Percentiles rank a stretch among this genome's conserved stretches.
Evolutionary conservation across 2,113 vertebrate species (phyloP).

Genomic region (Pantherophis guttatus): DNA sequence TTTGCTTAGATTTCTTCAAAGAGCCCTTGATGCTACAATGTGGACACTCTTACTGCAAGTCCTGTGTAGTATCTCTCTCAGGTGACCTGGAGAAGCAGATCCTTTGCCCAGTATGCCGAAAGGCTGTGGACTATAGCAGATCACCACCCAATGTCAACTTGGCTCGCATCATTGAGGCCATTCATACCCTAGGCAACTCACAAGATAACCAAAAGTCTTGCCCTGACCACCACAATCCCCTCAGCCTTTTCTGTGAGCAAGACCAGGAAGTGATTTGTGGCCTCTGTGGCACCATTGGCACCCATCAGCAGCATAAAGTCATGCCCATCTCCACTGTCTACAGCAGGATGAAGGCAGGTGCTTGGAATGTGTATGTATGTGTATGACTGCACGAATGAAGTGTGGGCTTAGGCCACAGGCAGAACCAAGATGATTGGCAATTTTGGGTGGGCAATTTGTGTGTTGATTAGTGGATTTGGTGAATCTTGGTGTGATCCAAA

Average conservation of each 20-base stretch:
- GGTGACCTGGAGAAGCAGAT: conserved; percentile 61
- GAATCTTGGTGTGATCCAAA: neutral
- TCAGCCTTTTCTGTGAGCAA: conserved; percentile 84
- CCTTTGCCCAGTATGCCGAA: conserved; percentile 77
- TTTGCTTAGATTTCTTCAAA: conserved; percentile 80
- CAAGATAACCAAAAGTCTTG: conserved; percentile 63
- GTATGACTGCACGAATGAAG: neutral
- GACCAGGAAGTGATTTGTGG: conserved; percentile 81
- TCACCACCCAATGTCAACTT: conserved; percentile 73
- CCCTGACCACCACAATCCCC: conserved; percentile 73
- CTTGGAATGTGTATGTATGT: accelerated
- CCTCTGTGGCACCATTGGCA: conserved; percentile 80
- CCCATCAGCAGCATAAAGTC: conserved; percentile 76
- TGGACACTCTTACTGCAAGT: conserved; percentile 78
- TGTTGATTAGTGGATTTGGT: neutral
- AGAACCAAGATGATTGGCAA: neutral
- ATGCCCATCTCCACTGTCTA: conserved; percentile 73
- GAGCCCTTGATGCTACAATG: conserved; percentile 82
- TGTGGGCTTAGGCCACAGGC: neutral
- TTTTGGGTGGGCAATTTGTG: no score
- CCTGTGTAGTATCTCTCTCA: conserved; percentile 70
- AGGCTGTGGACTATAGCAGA: conserved; percentile 66
- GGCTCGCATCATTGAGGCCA: conserved; percentile 70
- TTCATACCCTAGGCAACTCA: conserved; percentile 55
- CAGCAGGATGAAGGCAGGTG: conserved; percentile 81